phyloP scores from a whole-genome alignment of 2,113 vertebrate species.

The Gavialis gangeticus region DNA sequence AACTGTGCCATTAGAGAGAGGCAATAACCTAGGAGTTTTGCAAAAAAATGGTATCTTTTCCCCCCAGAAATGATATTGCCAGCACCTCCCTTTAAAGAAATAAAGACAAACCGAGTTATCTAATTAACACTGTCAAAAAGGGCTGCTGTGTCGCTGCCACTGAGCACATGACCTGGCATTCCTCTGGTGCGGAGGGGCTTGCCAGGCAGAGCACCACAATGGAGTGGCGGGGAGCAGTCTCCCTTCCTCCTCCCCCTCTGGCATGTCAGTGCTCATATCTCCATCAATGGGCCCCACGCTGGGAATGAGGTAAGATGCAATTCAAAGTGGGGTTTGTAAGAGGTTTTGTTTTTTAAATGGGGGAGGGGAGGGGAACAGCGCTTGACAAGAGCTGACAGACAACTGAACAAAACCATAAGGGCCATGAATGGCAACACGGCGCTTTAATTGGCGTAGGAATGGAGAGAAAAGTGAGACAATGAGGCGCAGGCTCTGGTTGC shows the following conservation, averaged over 20 bases:
- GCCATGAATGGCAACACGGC: slow-evolving; percentile 68
- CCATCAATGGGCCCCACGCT: slow-evolving; percentile 68
- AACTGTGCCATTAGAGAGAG: neutral
- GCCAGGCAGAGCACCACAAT: slow-evolving; percentile 63
- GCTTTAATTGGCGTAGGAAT: slow-evolving; percentile 66
- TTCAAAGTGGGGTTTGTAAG: slow-evolving; percentile 64
- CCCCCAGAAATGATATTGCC: neutral
- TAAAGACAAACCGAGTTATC: slow-evolving; percentile 42
- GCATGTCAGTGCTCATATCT: slow-evolving; percentile 38
- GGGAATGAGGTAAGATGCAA: slow-evolving; percentile 71
- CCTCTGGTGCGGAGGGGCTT: slow-evolving; percentile 11
- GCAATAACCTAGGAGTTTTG: neutral
- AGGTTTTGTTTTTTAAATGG: slow-evolving; percentile 63
- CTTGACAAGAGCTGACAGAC: slow-evolving; percentile 74
- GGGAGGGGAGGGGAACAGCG: slow-evolving; percentile 65
- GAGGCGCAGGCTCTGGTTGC: neutral
- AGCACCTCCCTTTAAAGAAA: neutral
- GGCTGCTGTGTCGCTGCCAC: neutral
- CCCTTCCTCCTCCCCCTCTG: slow-evolving; percentile 31
- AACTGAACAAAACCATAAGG: slow-evolving; percentile 74
- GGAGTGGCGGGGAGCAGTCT: slow-evolving; percentile 59
- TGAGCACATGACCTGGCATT: slow-evolving; percentile 46
- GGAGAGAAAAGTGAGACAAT: slow-evolving; percentile 70
- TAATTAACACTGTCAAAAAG: slow-evolving; percentile 57
- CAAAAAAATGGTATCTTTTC: neutral